These are phyloP conservation scores for Micrastur ruficollis DNA, from an alignment of 2,797 vertebrate genomes.

Conservation along the genomic window DNA sequence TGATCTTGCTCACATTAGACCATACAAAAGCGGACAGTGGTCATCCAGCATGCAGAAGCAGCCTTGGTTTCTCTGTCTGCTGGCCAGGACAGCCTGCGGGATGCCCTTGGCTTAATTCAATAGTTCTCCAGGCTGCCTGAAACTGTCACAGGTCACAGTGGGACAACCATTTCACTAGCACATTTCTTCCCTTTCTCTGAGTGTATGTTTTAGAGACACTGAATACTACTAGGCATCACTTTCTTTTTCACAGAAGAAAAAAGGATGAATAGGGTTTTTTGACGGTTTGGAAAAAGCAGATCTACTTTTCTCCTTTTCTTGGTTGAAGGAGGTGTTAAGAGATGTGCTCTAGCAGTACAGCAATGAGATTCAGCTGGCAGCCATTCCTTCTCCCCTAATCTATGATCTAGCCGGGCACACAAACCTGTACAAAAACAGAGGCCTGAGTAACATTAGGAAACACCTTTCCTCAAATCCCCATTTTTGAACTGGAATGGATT, in stretches of 20 bases:
- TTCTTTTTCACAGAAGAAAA: background rate
- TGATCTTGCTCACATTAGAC: background rate
- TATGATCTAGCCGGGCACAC: background rate
- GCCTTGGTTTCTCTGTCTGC: background rate
- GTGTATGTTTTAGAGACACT: background rate
- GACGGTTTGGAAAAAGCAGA: background rate
- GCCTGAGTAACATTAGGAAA: background rate
- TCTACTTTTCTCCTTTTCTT: background rate
- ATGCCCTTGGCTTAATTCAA: background rate
- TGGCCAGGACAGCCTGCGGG: background rate
- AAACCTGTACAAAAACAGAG: background rate
- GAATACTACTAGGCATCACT: background rate
- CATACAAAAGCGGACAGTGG: background rate
- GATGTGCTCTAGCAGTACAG: background rate
- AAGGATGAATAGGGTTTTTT: background rate
- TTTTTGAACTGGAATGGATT: background rate
- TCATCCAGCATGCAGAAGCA: background rate
- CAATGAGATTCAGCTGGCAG: background rate
- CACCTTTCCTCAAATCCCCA: background rate
- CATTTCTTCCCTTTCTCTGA: background rate
- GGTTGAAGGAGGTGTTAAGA: background rate
- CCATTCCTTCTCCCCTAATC: background rate
- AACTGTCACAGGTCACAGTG: background rate
- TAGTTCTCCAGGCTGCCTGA: background rate
- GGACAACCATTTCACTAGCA: background rate